Conservation (phyloP, 2,888 invertebrate species). For the Neoascia interrupta region DNA sequence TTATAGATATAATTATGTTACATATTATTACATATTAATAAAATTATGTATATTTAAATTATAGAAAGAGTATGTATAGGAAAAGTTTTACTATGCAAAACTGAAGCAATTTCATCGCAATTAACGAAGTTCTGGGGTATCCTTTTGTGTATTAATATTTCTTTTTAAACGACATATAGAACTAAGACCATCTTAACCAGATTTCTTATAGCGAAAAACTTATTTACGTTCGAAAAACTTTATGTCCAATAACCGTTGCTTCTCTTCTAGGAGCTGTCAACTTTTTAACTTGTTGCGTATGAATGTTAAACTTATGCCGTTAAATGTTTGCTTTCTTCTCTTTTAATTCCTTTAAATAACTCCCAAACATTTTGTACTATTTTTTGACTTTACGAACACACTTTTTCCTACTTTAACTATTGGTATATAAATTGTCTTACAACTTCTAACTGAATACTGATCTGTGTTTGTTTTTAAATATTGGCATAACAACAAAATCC, state of each 20-base stretch:
- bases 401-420: conserved; percentile 7
- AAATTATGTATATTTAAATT: no score
- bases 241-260: conserved; percentile 26
- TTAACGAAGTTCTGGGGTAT: no score
- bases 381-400: conserved; percentile 10
- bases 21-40: no score
- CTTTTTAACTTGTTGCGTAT: conserved; percentile 11
- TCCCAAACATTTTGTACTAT: background rate
- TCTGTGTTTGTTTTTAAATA: conserved; percentile 16
- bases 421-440: conserved; percentile 15
- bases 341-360: conserved; percentile 3
- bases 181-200: no score
- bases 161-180: no score
- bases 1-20: no score
- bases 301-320: conserved; percentile 36
- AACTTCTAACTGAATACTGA: background rate
- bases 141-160: no score
- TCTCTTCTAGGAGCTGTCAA: conserved; percentile 11
- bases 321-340: conserved; percentile 42
- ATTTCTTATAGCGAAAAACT: no score
- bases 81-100: no score
- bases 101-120: no score
- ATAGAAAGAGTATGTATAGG: no score
- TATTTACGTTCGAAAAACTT: no score
- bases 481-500: conserved; percentile 25